A percentile compares a stretch with the other conserved stretches of the same genome.
phyloP scores from a whole-genome alignment of 2,113 vertebrate species.

The Halichoerus grypus region DNA sequence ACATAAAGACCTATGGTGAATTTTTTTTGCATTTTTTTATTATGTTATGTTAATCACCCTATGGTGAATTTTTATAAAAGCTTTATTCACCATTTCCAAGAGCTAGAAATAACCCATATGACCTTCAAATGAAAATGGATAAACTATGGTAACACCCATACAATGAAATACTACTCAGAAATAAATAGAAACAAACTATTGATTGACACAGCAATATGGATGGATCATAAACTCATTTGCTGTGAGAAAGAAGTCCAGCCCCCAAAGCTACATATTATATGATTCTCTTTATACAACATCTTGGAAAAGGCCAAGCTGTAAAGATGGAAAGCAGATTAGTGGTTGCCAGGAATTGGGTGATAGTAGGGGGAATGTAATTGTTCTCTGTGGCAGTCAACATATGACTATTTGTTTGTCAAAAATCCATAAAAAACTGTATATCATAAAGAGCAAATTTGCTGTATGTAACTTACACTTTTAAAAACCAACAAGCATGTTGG shows the following conservation, averaged over 20 bases:
- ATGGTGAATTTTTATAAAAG: neutral
- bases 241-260: neutral
- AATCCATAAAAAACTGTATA: neutral
- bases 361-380: no score
- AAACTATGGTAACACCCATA: neutral
- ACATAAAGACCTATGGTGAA: neutral
- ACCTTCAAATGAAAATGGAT: neutral
- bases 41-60: no score
- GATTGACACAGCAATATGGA: neutral
- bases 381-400: neutral
- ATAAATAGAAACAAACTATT: neutral
- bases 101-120: neutral
- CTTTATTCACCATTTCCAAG: neutral
- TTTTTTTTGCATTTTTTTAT: neutral
- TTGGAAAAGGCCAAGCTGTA: neutral
- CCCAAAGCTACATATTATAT: neutral
- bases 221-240: neutral
- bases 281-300: neutral
- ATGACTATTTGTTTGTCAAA: neutral
- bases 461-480: neutral
- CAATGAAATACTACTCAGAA: neutral
- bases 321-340: no score
- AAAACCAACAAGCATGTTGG: neutral
- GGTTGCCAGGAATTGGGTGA: neutral
- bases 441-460: neutral